A percentile compares a stretch with the other conserved stretches of the same genome.
phyloP scores from a whole-genome alignment of 2,888 invertebrate genomes.

The Hylaea fasciaria region DNA sequence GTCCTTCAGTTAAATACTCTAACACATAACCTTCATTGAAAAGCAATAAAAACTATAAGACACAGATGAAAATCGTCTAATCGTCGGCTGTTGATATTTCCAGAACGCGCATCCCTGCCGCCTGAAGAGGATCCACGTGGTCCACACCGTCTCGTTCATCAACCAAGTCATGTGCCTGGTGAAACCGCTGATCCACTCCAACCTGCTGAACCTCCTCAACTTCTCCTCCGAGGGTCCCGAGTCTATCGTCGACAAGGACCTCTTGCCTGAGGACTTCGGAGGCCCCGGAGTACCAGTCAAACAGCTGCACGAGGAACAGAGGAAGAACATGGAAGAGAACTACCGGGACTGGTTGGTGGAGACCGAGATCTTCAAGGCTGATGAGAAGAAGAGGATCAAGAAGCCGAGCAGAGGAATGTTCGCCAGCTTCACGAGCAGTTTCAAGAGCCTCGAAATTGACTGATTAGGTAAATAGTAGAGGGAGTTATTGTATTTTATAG shows the following conservation, averaged over 20 bases:
- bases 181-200: slow-evolving; percentile 86
- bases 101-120: slow-evolving; percentile 88
- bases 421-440: slow-evolving; percentile 78
- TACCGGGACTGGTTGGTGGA: slow-evolving; percentile 87
- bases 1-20: too few species aligned
- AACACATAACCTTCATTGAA: too few species aligned
- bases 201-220: slow-evolving; percentile 85
- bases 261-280: slow-evolving; percentile 85
- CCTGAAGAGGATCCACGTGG: slow-evolving; percentile 87
- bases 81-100: background rate
- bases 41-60: too few species aligned
- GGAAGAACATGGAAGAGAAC: slow-evolving; percentile 83
- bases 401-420: slow-evolving; percentile 80
- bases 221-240: slow-evolving; percentile 83
- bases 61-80: too few species aligned
- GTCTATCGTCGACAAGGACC: slow-evolving; percentile 73
- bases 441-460: slow-evolving; percentile 80
- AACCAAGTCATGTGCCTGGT: slow-evolving; percentile 88
- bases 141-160: slow-evolving; percentile 88
- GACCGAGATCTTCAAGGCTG: slow-evolving; percentile 82
- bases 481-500: slow-evolving; percentile 8
- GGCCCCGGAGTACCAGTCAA: slow-evolving; percentile 83
- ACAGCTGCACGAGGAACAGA: slow-evolving; percentile 83
- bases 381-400: slow-evolving; percentile 78
- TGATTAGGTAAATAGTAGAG: slow-evolving; percentile 50